Conservation (phyloP, 2,797 vertebrate genomes). For the Brachyalestes nurse region DNA sequence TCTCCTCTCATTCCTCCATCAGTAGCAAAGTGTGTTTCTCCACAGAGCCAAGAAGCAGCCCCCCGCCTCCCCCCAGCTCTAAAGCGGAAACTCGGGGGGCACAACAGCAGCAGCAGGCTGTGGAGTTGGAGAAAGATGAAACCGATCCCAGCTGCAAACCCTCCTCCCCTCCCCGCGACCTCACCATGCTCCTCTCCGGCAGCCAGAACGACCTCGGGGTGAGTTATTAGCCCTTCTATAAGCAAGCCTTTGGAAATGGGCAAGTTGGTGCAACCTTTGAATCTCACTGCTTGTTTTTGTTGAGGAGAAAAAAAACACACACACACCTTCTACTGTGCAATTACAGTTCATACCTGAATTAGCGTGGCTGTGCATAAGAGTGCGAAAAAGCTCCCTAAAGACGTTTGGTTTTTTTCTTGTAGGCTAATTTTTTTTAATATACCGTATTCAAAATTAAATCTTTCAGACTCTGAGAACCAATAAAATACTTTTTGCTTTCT, state of each 20-base stretch:
- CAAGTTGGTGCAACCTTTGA: neutral
- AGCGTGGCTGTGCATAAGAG: neutral
- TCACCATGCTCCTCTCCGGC: constrained; percentile 60
- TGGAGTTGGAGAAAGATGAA: constrained; percentile 49
- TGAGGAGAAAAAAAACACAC: neutral
- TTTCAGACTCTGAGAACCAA: too few relatives aligned
- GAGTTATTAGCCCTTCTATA: constrained; percentile 41
- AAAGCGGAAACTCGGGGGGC: constrained; percentile 1
- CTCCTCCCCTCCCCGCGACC: constrained; percentile 28
- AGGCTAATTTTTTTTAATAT: too few relatives aligned
- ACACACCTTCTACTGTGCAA: neutral
- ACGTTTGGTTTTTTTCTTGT: too few relatives aligned
- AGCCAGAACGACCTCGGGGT: constrained; percentile 74
- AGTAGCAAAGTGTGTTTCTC: neutral
- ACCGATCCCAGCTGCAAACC: constrained; percentile 29
- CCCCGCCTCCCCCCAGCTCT: neutral
- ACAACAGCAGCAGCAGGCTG: constrained; percentile 11
- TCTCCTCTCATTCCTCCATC: constrained; percentile 6
- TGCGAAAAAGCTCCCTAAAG: too few relatives aligned
- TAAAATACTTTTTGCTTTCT: too few relatives aligned
- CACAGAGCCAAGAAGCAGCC: constrained; percentile 21
- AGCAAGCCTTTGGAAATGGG: neutral
- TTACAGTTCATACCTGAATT: constrained; percentile 55
- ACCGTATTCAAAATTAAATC: too few relatives aligned
- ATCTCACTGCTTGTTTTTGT: neutral